Conservation (phyloP, 2,888 invertebrate species). For the Hartigia nigra region DNA sequence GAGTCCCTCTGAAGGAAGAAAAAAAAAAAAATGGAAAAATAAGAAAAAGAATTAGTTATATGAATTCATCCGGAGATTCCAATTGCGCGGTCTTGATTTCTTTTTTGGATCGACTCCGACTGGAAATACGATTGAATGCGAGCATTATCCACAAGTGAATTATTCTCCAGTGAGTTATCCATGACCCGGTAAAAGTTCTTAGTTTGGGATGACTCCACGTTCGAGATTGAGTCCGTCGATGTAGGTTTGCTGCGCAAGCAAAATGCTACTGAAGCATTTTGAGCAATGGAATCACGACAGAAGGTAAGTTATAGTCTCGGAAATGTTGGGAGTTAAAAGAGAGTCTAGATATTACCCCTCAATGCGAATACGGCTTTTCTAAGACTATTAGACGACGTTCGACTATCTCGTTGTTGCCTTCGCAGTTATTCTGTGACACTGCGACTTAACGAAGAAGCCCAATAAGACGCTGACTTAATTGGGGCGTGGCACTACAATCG, state of each 20-base stretch:
- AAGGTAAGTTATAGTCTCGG: conserved; percentile 23
- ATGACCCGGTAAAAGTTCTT: not conserved
- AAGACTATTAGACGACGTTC: conserved; percentile 19
- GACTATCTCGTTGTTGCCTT: not conserved
- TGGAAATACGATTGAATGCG: conserved; percentile 5
- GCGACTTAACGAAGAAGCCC: not conserved
- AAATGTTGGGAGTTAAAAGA: not conserved
- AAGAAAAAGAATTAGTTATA: not conserved
- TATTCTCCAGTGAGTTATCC: conserved; percentile 10
- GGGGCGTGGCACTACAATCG: conserved; percentile 15
- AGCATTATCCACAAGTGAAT: conserved; percentile 1
- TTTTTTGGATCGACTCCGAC: not conserved
- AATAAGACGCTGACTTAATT: not conserved
- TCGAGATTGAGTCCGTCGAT: conserved; percentile 22
- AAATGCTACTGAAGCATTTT: conserved; percentile 19
- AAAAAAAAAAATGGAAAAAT: not conserved
- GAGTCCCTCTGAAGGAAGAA: not conserved
- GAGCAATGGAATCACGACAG: conserved; percentile 22
- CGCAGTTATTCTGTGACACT: not conserved
- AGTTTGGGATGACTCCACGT: conserved; percentile 6
- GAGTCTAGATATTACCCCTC: not conserved
- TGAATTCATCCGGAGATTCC: not conserved
- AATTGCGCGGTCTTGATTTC: conserved; percentile 1
- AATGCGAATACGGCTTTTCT: not conserved
- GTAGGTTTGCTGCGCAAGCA: conserved; percentile 22